Percentiles rank a stretch among this genome's conserved stretches.
These are phyloP conservation scores for Ornithoptera alexandrae DNA, from an alignment of 2,888 invertebrate species.

Conservation along the genomic window DNA sequence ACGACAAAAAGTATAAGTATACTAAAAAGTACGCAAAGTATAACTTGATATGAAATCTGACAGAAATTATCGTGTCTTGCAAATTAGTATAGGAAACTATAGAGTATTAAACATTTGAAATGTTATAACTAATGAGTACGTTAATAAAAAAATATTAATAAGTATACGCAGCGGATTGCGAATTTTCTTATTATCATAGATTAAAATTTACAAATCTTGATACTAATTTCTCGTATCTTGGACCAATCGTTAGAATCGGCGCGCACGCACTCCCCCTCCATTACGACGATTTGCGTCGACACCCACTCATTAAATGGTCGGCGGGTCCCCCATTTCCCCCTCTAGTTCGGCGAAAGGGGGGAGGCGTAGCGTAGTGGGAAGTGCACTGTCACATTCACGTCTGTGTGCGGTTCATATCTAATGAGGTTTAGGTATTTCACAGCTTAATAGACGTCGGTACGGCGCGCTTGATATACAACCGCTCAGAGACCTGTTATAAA, in stretches of 20 bases:
- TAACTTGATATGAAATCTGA: too few species aligned
- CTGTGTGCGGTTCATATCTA: constrained; percentile 19
- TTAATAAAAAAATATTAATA: too few species aligned
- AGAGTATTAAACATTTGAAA: too few species aligned
- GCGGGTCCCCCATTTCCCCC: constrained; percentile 52
- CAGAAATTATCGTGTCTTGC: too few species aligned
- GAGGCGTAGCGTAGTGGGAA: constrained; percentile 44
- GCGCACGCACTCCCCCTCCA: constrained; percentile 56
- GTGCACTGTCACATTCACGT: constrained; percentile 32
- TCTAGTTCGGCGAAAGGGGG: constrained; percentile 41
- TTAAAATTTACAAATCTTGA: not conserved
- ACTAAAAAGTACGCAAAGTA: too few species aligned
- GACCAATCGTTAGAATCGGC: constrained; percentile 44
- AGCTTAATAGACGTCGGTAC: constrained; percentile 18
- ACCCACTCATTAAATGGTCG: constrained; percentile 68
- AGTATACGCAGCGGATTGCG: too few species aligned
- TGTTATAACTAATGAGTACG: too few species aligned
- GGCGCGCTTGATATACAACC: constrained; percentile 1
- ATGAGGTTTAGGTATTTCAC: constrained; percentile 17
- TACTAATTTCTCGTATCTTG: constrained; percentile 34
- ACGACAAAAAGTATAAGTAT: too few species aligned
- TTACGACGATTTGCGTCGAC: constrained; percentile 59
- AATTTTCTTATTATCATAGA: not conserved
- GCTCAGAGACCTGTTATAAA: constrained; percentile 4
- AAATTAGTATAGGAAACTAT: too few species aligned